Conservation (phyloP, 2,888 invertebrate genomes). For the Flexamia atlantica region DNA sequence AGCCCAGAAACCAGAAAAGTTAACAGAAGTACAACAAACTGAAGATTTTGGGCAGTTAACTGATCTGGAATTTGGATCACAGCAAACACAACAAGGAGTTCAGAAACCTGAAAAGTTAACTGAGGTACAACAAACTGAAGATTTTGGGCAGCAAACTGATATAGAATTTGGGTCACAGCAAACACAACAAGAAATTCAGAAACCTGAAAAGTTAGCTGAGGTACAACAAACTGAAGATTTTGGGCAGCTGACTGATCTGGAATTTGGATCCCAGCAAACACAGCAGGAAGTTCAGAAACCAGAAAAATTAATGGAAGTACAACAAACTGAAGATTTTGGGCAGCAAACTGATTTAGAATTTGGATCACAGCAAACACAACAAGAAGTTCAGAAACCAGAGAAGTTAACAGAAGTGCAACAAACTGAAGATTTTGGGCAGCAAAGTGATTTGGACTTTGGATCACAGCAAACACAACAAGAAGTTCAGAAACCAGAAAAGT, state of each 20-base stretch:
- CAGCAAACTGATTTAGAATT: constrained; percentile 52
- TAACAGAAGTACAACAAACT: constrained; percentile 57
- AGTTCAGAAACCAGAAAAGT: neutral
- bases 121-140: constrained; percentile 69
- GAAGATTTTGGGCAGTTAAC: constrained; percentile 65
- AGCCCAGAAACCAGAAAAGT: constrained; percentile 21
- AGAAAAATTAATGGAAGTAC: constrained; percentile 64
- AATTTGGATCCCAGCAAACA: constrained; percentile 37
- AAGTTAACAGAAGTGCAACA: constrained; percentile 13
- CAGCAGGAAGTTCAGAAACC: constrained; percentile 40
- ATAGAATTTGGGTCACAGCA: constrained; percentile 65
- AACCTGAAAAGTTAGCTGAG: constrained; percentile 57
- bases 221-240: constrained; percentile 59
- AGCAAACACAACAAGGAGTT: constrained; percentile 8
- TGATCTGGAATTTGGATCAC: constrained; percentile 20
- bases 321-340: constrained; percentile 67
- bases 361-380: constrained; percentile 47
- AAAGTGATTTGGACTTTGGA: constrained; percentile 43
- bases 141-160: constrained; percentile 49
- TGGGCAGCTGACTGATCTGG: constrained; percentile 63
- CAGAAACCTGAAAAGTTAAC: constrained; percentile 39
- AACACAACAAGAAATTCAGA: constrained; percentile 62
- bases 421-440: constrained; percentile 39
- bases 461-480: constrained; percentile 34
- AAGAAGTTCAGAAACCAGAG: neutral